Evolutionary conservation across 2,888 invertebrate genomes (phyloP), one percentile per base, ranked within the genome.

Genomic region (Chaitophorus viminalis): DNA sequence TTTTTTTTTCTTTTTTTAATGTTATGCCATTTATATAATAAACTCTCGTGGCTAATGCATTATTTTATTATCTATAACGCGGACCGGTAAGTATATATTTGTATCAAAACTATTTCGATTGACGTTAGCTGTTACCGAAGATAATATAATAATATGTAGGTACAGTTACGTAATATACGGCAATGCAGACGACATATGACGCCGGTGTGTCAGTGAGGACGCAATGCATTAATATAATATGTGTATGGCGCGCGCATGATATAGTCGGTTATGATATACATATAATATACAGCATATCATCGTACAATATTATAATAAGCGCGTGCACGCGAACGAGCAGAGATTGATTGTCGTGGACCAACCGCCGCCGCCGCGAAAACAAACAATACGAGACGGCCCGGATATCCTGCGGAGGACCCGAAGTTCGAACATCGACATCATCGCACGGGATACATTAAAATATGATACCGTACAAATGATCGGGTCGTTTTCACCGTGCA

Each of bases 401-500:
- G 60, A 60, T 21, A 60, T 46, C 46, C 46, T 60, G 60, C 60
- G 21, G 60, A 60, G 60, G 2, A n/a, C 68, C 68, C 68, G 68
- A 21, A 9, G 68, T n/a, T 68, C 68, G 68, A 29, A 8, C 29
- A 29, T 9, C 9, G 14, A 1, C 11, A 46, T 46, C 46, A 14
- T 46, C 46, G 46, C 3, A 14, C 46, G 14, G 14, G 46, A 46
- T 36, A 6, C 6, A 5, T 5, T 36, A 11, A 14, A 11, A 46
- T 29, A 21, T 60, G 21, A 21, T 60, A 25, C 25, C 6, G 31
- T 60, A 33, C 77, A 33, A 79, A 65, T 17, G 65, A n/a, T 79
- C 60, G 36, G 79, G 39, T 65, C 60, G 65, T 78, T 78, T 78
- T 78, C 54, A 60, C 31, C 78, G 33, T 60, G 25, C 6, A 60